phyloP scores from a whole-genome alignment of 2,797 vertebrate genomes.

The Darevskia nairensis region DNA sequence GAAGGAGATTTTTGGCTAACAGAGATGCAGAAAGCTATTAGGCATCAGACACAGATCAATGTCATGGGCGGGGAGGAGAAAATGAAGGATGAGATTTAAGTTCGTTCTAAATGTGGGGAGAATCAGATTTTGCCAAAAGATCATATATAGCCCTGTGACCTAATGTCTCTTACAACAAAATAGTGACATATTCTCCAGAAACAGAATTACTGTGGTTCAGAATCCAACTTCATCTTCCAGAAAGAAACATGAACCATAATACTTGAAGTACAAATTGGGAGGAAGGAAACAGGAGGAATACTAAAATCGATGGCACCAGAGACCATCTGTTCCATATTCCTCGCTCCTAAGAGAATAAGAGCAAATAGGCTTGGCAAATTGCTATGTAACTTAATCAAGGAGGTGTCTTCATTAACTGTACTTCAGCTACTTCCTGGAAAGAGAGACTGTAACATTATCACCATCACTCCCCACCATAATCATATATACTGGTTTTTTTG shows the following conservation, averaged over 20 bases:
- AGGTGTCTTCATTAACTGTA: neutral
- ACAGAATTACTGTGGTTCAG: neutral
- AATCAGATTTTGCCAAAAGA: neutral
- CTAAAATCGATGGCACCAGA: neutral
- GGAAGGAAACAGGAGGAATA: neutral
- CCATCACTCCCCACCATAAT: neutral
- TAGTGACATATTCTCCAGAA: neutral
- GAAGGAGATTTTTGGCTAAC: slow-evolving; percentile 6
- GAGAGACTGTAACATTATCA: neutral
- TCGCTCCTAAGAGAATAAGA: neutral
- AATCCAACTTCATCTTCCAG: neutral
- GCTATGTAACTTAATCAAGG: neutral
- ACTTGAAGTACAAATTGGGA: neutral
- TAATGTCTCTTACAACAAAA: neutral
- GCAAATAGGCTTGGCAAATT: neutral
- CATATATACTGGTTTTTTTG: neutral
- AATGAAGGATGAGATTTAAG: neutral
- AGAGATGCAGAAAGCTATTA: slow-evolving; percentile 37
- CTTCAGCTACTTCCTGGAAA: slow-evolving; percentile 7
- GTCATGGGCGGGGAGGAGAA: neutral
- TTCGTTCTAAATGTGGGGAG: slow-evolving; percentile 28
- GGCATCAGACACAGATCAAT: slow-evolving; percentile 1
- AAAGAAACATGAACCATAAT: neutral
- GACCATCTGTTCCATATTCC: slow-evolving; percentile 17
- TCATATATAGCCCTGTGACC: neutral